Base-by-base conservation (phyloP, 2,113 vertebrate genomes). In the Phyllopteryx taeniolatus region DNA sequence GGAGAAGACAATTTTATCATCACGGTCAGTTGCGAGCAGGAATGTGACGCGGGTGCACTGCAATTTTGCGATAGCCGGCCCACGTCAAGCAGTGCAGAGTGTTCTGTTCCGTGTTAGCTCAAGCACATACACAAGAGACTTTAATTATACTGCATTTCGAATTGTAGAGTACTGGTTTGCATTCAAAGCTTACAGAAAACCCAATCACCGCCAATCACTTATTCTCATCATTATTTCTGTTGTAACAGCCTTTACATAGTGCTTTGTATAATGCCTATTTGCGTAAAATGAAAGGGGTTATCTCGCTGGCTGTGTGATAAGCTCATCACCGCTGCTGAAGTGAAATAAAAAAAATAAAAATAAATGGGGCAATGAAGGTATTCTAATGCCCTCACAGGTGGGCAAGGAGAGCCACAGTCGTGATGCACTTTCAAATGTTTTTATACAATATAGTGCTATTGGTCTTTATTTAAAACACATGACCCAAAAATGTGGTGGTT, bases 1-100 rank as follows among this genome's bases (percentile, higher is more conserved):
- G 53, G 42, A 57, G 68, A 76, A 85, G 76, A 87, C 74, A 76
- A 73, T 76, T 57, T 83, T 82, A 83, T 77, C 31, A 27, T 44
- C 82, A 72, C 62, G 75, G 77, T 67, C 75, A 35, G 43, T 79
- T 73, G 68, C 71, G 78, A 78, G 76, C 65, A n/a, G 74, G 5
- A 54, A 62, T 76, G 54, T 47, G 42, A 73, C 44, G 44, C 71
- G 53, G 56, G 60, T 79, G 79, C 67, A 8, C 56, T 75, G 74
- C 61, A 80, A 19, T 67, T 74, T 78, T 77, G 77, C 54, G 74
- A 79, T 76, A 22, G 47, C 35, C 35, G 31, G 39, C 35, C 71
- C 42, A 53, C 67, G 70, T 42, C 46, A 74, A 77, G 73, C 15
- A n/a, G 70, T 65, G 51, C 56, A 51, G 47, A 68, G 69, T 63